Evolutionary conservation across 2,888 invertebrate species (phyloP).

Genomic region (Hydropsyche betteni): DNA sequence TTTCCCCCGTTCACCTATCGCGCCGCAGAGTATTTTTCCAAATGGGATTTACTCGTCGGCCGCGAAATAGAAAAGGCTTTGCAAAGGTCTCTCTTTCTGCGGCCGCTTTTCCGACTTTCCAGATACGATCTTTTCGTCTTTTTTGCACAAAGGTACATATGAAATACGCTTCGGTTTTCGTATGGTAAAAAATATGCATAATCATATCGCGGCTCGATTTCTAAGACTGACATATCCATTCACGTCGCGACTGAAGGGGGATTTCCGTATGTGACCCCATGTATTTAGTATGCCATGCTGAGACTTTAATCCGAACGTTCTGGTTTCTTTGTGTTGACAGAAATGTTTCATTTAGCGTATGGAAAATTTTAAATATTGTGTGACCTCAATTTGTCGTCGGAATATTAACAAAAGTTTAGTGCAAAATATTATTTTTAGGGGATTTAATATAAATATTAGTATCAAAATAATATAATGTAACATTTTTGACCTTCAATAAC

Average conservation of each 20-base stretch:
- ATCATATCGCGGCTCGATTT: constrained; percentile 28
- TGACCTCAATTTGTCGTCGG: too few species aligned
- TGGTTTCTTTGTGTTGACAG: constrained; percentile 30
- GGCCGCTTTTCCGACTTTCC: neutral
- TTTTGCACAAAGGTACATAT: neutral
- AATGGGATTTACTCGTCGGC: constrained; percentile 18
- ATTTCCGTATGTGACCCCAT: constrained; percentile 18
- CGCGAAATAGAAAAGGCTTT: constrained; percentile 21
- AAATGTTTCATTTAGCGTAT: too few species aligned
- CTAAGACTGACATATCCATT: constrained; percentile 37
- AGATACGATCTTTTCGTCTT: constrained; percentile 12
- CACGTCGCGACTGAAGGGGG: constrained; percentile 25
- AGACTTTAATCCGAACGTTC: constrained; percentile 15
- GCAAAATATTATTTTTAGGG: too few species aligned
- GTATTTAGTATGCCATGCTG: neutral
- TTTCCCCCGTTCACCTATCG: constrained; percentile 12
- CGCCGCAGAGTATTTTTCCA: constrained; percentile 25
- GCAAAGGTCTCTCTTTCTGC: constrained; percentile 1
- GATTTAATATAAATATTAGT: too few species aligned
- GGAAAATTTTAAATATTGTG: too few species aligned
- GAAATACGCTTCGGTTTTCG: too few species aligned
- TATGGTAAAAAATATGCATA: too few species aligned
- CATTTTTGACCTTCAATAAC: too few species aligned
- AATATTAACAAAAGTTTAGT: too few species aligned
- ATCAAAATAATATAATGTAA: too few species aligned